These are phyloP conservation scores for Lutraria rhynchaena DNA, from an alignment of 1,140 invertebrate species.

Conservation along the genomic window DNA sequence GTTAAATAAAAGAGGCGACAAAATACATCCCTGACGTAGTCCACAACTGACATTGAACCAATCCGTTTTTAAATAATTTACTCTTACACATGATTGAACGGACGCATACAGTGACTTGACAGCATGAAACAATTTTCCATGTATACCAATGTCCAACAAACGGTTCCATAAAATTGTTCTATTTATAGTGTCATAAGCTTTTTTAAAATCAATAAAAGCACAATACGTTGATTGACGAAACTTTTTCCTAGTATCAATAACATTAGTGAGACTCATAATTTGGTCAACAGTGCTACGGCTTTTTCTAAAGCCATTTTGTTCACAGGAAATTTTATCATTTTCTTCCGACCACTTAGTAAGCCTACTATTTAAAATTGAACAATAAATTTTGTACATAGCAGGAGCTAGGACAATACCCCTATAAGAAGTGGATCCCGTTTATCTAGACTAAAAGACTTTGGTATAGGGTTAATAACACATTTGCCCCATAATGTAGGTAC, in stretches of 20 bases:
- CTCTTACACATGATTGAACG: no score
- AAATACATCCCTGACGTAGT: no score
- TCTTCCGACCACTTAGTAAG: neutral
- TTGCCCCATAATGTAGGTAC: conserved; percentile 22
- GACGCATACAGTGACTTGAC: no score
- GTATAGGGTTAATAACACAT: conserved; percentile 29
- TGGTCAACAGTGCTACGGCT: conserved; percentile 15
- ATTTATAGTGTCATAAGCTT: conserved; percentile 7
- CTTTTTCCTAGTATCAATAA: conserved; percentile 8
- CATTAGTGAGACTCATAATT: conserved; percentile 2
- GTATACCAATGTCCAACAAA: no score
- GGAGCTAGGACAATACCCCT: conserved; percentile 17
- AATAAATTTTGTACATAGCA: conserved; percentile 16
- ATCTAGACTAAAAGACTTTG: conserved; percentile 3
- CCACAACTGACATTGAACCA: no score
- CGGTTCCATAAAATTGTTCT: no score
- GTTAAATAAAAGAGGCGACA: no score
- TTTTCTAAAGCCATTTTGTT: conserved; percentile 19
- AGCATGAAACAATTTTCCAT: no score
- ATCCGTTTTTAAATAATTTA: no score
- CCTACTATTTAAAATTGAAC: conserved; percentile 32
- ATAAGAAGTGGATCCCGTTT: conserved; percentile 10
- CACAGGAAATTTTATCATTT: conserved; percentile 20
- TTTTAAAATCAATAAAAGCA: conserved; percentile 13
- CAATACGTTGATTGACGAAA: neutral